Conservation (phyloP, 1,140 invertebrate species). For the Atopsyche davidsoni region DNA sequence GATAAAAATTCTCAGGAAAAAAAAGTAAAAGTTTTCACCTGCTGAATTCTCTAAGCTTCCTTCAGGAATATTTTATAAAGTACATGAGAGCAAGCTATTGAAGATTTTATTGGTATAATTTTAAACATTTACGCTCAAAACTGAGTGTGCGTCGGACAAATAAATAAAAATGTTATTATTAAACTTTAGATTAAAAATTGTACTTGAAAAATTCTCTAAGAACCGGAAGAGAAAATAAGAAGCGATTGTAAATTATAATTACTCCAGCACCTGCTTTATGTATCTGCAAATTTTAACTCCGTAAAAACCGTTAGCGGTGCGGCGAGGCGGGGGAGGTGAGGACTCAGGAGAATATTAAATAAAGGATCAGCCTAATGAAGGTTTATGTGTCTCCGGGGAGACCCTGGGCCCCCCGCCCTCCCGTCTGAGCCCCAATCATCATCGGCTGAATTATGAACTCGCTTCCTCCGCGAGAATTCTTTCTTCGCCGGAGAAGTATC, state of each 20-base stretch:
- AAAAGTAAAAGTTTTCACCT: slow-evolving; percentile 4
- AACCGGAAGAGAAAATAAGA: background rate
- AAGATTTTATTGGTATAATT: too few relatives aligned
- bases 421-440: too few relatives aligned
- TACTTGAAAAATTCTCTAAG: background rate
- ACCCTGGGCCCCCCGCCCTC: background rate
- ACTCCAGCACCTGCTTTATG: background rate
- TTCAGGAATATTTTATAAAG: background rate
- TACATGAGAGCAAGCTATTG: background rate
- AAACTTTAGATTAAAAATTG: too few relatives aligned
- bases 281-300: background rate
- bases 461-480: too few relatives aligned
- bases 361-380: slow-evolving; percentile 1
- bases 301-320: background rate
- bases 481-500: too few relatives aligned
- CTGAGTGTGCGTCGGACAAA: too few relatives aligned
- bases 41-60: background rate
- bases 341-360: slow-evolving; percentile 7
- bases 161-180: too few relatives aligned
- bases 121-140: too few relatives aligned
- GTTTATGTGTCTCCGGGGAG: slow-evolving; percentile 4
- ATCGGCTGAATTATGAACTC: slow-evolving; percentile 7
- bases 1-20: background rate
- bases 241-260: slow-evolving; percentile 5
- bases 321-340: background rate